These are phyloP conservation scores for Andrena minutula DNA, from an alignment of 2,888 invertebrate species.

Conservation along the genomic window DNA sequence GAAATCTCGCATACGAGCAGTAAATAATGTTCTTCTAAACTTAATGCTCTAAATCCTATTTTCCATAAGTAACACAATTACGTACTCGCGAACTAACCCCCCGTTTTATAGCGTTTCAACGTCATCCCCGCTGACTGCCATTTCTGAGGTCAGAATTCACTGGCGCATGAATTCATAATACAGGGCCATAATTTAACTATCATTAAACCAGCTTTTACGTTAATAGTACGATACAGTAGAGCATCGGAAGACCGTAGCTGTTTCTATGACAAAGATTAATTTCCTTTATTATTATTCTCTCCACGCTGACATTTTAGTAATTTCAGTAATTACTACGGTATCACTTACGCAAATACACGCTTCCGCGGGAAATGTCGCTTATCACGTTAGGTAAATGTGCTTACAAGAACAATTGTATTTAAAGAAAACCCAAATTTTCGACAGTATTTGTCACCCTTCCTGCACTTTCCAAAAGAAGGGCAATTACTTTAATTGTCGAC, in stretches of 20 bases:
- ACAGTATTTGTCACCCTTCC: not conserved
- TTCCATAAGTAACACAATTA: not conserved
- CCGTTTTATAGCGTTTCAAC: not conserved
- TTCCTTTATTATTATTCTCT: constrained; percentile 28
- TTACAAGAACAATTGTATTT: not conserved
- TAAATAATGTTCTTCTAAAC: not conserved
- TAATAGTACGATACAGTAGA: constrained; percentile 14
- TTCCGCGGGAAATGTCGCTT: not conserved
- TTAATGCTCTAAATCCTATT: not conserved
- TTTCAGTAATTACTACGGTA: constrained; percentile 8
- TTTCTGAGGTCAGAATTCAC: not conserved
- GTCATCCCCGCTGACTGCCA: not conserved
- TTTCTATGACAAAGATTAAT: constrained; percentile 41
- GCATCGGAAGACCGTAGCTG: not conserved
- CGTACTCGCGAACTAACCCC: not conserved
- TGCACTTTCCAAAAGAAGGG: too few relatives aligned
- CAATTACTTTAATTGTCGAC: too few relatives aligned
- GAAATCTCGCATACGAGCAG: too few relatives aligned
- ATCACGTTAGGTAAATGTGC: not conserved
- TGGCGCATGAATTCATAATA: not conserved
- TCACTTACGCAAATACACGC: constrained; percentile 3
- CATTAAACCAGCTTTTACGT: constrained; percentile 11
- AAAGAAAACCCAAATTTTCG: not conserved
- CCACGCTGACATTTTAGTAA: constrained; percentile 32
- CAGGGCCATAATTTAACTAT: constrained; percentile 21